Evolutionary conservation across 1,140 invertebrate species (phyloP), one percentile per base, ranked within the genome.

Genomic region (Drosophila pseudoobscura): DNA sequence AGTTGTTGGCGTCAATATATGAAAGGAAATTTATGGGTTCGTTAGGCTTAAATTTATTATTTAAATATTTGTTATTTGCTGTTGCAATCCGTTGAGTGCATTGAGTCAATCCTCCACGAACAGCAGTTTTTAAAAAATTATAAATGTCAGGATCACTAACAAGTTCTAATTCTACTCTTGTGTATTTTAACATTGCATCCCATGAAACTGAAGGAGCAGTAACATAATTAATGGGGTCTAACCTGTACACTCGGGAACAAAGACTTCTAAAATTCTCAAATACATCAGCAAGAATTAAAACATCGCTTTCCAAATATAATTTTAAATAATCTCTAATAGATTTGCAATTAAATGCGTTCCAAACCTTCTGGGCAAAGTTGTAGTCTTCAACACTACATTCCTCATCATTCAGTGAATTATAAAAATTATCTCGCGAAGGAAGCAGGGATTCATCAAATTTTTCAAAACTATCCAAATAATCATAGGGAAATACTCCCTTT

Each of bases 111-210:
- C n/a, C n/a, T n/a, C n/a, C n/a, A n/a, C n/a, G n/a, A n/a, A n/a
- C n/a, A n/a, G n/a, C n/a, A n/a, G n/a, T n/a, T n/a, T n/a, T n/a
- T n/a, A n/a, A n/a, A n/a, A n/a, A n/a, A n/a, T n/a, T n/a, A n/a
- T n/a, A n/a, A n/a, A n/a, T n/a, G n/a, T n/a, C n/a, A n/a, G n/a
- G n/a, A 60, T 60, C 49, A 51, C 58, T 60, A 13, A 60, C 35
- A 24, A 58, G 35, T 5, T 47, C 44, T 3, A 47, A 31, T 6
- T 39, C 11, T 31, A 50, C n/a, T 1, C 52, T 44, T 3, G 58
- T 52, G 5, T 17, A n/a, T 9, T 53, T 52, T 0, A 61, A n/a
- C 58, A 61, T 61, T 9, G 58, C 47, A 29, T 60, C 47, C 58
- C 47, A 52, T 6, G 47, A 20, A 20, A 20, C 20, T 20, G 20